A percentile compares a stretch with the other conserved stretches of the same genome.
Evolutionary conservation across 2,888 invertebrate species (phyloP).

Genomic region (Abrostola tripartita): DNA sequence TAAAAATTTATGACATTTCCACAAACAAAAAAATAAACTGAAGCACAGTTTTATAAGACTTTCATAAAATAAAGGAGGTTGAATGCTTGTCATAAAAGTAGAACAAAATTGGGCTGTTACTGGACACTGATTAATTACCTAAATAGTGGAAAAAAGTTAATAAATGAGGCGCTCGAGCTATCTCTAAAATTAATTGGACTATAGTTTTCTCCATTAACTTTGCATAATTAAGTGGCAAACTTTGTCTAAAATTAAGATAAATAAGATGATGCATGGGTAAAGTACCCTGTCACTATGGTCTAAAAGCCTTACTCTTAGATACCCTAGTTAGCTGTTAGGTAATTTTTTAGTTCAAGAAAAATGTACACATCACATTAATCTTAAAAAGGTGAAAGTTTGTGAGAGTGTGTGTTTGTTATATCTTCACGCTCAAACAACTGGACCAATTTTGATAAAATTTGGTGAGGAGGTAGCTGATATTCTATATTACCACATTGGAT

Average conservation of each 20-base stretch:
- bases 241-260: neutral
- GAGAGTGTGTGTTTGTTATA: no score
- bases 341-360: no score
- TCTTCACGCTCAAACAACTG: no score
- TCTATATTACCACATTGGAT: no score
- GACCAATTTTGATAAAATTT: no score
- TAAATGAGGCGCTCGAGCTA: constrained; percentile 6
- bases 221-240: neutral
- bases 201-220: neutral
- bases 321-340: no score
- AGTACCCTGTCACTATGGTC: no score
- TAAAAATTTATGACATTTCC: neutral
- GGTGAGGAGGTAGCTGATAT: no score
- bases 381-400: no score
- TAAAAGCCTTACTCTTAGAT: no score
- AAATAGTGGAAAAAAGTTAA: constrained; percentile 11
- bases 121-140: constrained; percentile 43
- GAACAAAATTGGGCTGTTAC: constrained; percentile 18
- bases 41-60: neutral
- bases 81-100: constrained; percentile 23
- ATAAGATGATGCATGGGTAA: no score
- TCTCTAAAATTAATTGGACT: constrained; percentile 39
- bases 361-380: no score
- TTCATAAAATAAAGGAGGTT: constrained; percentile 8
- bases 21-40: neutral